These are phyloP conservation scores for Psittacula cyanocephala DNA, from an alignment of 2,113 vertebrate species.

Conservation along the genomic window DNA sequence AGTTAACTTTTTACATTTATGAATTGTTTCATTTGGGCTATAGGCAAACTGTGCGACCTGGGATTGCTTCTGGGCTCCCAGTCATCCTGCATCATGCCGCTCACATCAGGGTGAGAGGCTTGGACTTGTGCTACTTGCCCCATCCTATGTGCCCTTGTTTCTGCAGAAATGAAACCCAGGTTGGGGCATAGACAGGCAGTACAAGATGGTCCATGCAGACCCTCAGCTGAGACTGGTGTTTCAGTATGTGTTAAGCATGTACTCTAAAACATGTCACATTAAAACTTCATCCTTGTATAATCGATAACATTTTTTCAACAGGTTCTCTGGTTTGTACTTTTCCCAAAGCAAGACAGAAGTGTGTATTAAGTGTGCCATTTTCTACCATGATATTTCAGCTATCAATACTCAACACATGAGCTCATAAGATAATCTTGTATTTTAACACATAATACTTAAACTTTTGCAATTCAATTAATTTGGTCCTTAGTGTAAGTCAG, in stretches of 20 bases:
- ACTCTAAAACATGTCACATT: neutral
- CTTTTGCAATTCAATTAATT: neutral
- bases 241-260: accelerated
- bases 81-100: neutral
- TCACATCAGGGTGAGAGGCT: neutral
- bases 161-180: neutral
- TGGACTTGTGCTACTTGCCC: neutral
- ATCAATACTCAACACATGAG: neutral
- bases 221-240: neutral
- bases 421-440: neutral
- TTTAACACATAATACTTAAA: neutral
- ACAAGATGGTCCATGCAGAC: neutral
- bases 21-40: neutral
- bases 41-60: neutral
- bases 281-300: neutral
- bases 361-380: neutral
- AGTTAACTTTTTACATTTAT: neutral
- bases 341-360: neutral
- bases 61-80: neutral
- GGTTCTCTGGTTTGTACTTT: neutral
- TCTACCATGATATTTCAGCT: neutral
- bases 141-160: neutral
- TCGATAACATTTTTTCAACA: neutral
- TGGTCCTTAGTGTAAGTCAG: neutral
- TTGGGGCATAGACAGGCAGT: neutral